These are phyloP conservation scores for Ellobium chinense DNA, from an alignment of 2,888 invertebrate species.

Conservation along the genomic window DNA sequence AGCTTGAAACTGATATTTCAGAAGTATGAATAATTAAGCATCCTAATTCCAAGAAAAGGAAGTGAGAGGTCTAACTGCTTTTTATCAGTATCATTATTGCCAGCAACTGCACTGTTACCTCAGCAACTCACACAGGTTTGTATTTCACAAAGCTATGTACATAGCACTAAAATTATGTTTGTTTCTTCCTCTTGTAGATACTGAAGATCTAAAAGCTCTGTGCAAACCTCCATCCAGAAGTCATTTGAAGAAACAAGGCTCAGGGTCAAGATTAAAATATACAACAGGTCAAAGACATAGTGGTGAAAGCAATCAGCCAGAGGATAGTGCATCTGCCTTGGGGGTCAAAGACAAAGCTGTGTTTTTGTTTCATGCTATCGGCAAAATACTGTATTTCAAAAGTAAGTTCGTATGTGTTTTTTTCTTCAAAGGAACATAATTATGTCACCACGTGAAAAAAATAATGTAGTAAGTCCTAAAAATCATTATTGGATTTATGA, in stretches of 20 bases:
- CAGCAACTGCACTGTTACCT: no score
- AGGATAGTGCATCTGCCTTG: constrained; percentile 53
- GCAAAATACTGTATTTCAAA: constrained; percentile 81
- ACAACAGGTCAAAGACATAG: constrained; percentile 28
- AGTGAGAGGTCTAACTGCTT: no score
- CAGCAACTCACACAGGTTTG: no score
- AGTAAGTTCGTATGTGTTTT: constrained; percentile 73
- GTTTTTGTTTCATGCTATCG: constrained; percentile 80
- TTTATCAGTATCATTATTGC: no score
- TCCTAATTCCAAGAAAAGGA: no score
- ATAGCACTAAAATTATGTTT: neutral
- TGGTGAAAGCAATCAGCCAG: neutral
- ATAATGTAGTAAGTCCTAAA: no score
- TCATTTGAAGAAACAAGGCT: constrained; percentile 44
- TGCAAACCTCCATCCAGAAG: neutral
- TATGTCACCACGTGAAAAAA: no score
- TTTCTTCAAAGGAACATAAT: no score
- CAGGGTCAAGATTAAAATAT: constrained; percentile 44
- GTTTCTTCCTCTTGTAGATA: constrained; percentile 46
- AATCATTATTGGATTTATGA: no score
- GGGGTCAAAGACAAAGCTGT: constrained; percentile 78
- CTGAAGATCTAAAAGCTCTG: constrained; percentile 48
- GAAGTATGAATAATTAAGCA: no score
- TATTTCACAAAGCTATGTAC: no score
- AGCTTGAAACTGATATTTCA: no score